These are phyloP conservation scores for Tetranychus piercei DNA, from an alignment of 2,888 invertebrate species.

Conservation along the genomic window DNA sequence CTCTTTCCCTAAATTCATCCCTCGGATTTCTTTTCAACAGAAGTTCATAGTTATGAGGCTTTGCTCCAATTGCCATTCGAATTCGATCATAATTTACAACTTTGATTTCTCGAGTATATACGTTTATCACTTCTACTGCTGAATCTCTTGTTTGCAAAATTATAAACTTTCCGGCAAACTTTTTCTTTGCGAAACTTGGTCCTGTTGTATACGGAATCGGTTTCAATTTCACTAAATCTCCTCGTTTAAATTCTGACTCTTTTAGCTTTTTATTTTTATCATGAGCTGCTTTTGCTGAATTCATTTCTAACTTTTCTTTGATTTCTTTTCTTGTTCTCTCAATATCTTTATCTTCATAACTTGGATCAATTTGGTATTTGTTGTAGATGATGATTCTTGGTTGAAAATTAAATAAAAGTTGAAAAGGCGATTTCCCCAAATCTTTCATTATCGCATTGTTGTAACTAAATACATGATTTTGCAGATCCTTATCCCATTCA, in stretches of 20 bases:
- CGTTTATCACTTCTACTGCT: not conserved
- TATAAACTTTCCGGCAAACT: not conserved
- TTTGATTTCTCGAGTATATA: too few relatives aligned
- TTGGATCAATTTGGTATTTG: not conserved
- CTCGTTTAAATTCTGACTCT: not conserved
- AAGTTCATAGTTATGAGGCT: too few relatives aligned
- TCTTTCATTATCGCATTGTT: not conserved
- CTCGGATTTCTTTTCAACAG: too few relatives aligned
- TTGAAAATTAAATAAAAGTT: not conserved
- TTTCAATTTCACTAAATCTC: not conserved
- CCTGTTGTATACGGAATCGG: not conserved
- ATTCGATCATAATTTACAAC: too few relatives aligned
- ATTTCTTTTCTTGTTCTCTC: not conserved
- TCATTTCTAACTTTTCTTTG: not conserved
- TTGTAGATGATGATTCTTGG: not conserved
- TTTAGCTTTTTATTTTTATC: not conserved
- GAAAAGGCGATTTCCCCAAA: not conserved
- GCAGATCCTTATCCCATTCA: not conserved
- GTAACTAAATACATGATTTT: not conserved
- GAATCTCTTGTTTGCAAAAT: not conserved
- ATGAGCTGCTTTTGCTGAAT: not conserved
- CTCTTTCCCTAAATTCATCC: too few relatives aligned
- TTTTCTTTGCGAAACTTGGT: not conserved
- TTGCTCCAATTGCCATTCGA: too few relatives aligned
- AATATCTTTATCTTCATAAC: not conserved